Base-by-base conservation (phyloP, 2,888 invertebrate species). In the Melitaea athalia region DNA sequence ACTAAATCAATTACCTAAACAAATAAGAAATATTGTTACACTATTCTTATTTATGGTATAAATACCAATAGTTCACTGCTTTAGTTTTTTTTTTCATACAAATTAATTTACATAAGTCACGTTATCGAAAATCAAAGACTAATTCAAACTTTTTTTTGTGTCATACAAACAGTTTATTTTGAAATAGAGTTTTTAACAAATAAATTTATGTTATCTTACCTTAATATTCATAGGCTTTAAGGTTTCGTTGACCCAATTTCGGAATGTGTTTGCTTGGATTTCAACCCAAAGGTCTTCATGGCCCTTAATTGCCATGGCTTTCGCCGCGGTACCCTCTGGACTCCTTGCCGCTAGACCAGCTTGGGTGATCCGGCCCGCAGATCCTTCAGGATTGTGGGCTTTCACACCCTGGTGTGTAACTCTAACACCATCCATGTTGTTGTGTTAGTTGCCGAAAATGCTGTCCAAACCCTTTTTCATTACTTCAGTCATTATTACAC, bases 221-320 rank as follows among this genome's bases (percentile, higher is more conserved):
- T 94, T 94, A 86, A 95, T 94, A 76, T 94, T 94, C 73, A 94
- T 93, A 60, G 96, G 96, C 72, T 95, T 94, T 74, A 98, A 88
- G 79, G 97, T 96, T 86, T 99, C 99, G 88, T 99, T 99, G 80
- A 99, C 97, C 99, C 99, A 99, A 89, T 99, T 99, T 78, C 97
- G 95, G 86, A 99, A 99, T 50, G 99, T 99, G 87, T 98, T 97
- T 59, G 98, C 97, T 87, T 98, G 98, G 75, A 98, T 98, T 85
- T 98, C 98, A 63, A 99, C 97, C 99, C 99, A 99, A 55, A 98
- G 95, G 82, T 98, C 98, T 89, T 98, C 98, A 82, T 97, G 96
- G 75, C 98, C 98, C 84, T 97, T 98, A 84, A 98, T 98, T 79
- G 97, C 96, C 98, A 98, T 98, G 75, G 98, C 98, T 84, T 97